Evolutionary conservation across 2,888 invertebrate species (phyloP), one percentile per base, ranked within the genome.

Genomic region (Hermaeophaga mercurialis): DNA sequence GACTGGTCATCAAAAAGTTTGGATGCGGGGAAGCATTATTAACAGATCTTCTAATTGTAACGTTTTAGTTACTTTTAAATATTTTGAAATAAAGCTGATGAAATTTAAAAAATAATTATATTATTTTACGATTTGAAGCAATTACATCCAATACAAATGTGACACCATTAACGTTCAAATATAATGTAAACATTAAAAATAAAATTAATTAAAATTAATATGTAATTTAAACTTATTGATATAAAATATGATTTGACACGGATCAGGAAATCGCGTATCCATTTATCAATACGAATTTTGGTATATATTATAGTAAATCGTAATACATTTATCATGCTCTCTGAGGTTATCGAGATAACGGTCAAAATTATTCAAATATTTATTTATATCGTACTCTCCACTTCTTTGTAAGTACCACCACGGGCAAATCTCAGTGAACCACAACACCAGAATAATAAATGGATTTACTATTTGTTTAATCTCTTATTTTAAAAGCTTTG

Each of bases 321-420:
- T 44, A 52, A 52, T 52, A 24, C 43, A 52, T 22, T 52, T 43
- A 52, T 52, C 52, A 18, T 22, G 17, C 9, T 33, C 34, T 15
- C 24, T 11, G 43, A 34, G 52, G 52, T 52, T 52, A 52, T 52
- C 52, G 34, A 34, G 31, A 44, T 50, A 24, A 34, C 19, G 14
- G 11, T 34, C 44, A 33, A 43, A 44, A 52, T 34, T 43, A 44
- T 43, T 52, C 43, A 52, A 52, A 52, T 52, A 52, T 44, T 52
- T 52, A 52, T 26, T 19, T 39, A 39, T 11, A 12, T 49, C 41
- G 22, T 41, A 33, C 50, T 52, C 34, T 15, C 33, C 12, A 34
- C n/a, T 8, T 31, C 31, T 31, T 31, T 31, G n/a, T 31, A 31
- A 31, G 11, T 46, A 46, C 19, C 26, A 46, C 46, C 14, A 46